Evolutionary conservation across 1,140 invertebrate genomes (phyloP), one percentile per base, ranked within the genome.

Genomic region (Calosoma granatense): DNA sequence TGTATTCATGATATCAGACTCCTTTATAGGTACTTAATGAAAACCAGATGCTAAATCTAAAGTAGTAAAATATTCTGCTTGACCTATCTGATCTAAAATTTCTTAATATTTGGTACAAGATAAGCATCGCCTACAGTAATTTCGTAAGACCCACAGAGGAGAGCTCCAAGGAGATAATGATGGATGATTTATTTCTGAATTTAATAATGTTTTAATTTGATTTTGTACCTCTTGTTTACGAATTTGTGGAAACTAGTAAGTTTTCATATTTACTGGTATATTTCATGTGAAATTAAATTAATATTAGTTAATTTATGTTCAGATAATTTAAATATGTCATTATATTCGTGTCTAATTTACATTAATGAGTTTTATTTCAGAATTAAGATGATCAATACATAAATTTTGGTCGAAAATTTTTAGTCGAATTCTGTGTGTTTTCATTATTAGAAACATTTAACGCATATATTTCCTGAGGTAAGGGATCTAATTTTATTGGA

Each of bases 11-110:
- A 21, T 62, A 56, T 68, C 66, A 2, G 66, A 55, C 39, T 56
- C 19, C 17, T 66, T 55, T 1, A 78, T 56, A 2, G 56, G 51
- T n/a, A 78, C 61, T 15, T 79, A 75, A 64, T 66, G 72, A 62
- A 72, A 79, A 1, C 75, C 77, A 47, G 60, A 64, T 0, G 54
- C 57, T 6, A 74, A 39, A 61, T 78, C 74, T 6, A 77, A 47
- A 0, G 65, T 64, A 1, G 64, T 30, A 26, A 54, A 60, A 26
- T 62, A 62, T 26, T 36, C 56, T 1, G 21, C 43, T 15, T 23
- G 17, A 1, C 56, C 59, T 9, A 60, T 22, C 15, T 62, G 23
- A 17, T 62, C 58, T 2, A 60, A 47, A 9, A 59, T 60, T 26
- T 54, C 23, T 6, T 54, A 17, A 54, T 54, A 20, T 54, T 30